phyloP scores from a whole-genome alignment of 2,797 vertebrate genomes.

The Arremon brunneinucha region DNA sequence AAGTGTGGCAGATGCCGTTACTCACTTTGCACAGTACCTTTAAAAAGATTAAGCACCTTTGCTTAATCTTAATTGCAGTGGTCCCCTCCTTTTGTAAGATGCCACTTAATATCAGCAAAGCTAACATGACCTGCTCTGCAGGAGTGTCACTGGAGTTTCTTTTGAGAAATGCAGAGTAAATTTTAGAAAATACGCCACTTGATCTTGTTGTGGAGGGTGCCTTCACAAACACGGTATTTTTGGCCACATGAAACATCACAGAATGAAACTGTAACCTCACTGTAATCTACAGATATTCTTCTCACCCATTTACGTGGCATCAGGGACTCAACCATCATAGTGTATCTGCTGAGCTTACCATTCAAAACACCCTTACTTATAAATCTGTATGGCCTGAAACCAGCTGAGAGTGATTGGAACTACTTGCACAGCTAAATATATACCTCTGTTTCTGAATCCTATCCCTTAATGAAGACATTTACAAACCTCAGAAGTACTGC shows the following conservation, averaged over 20 bases:
- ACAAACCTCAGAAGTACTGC: neutral
- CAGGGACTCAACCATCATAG: neutral
- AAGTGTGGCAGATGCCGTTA: neutral
- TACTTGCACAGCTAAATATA: neutral
- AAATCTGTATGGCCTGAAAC: neutral
- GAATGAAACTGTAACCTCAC: neutral
- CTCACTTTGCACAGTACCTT: neutral
- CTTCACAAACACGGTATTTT: neutral
- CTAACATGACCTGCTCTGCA: neutral
- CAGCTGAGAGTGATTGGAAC: neutral
- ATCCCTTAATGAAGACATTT: slow-evolving; percentile 6
- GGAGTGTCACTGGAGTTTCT: neutral
- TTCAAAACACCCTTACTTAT: neutral
- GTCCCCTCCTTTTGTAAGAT: neutral
- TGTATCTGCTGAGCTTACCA: neutral
- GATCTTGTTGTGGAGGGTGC: neutral
- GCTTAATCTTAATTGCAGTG: neutral
- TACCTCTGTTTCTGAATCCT: neutral
- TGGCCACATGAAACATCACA: neutral
- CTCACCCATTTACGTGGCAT: neutral
- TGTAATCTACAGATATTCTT: neutral
- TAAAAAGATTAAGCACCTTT: neutral
- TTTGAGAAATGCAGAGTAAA: neutral
- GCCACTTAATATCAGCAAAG: neutral
- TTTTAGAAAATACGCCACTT: neutral